phyloP scores from a whole-genome alignment of 2,113 vertebrate genomes.

The Thunnus maccoyii region DNA sequence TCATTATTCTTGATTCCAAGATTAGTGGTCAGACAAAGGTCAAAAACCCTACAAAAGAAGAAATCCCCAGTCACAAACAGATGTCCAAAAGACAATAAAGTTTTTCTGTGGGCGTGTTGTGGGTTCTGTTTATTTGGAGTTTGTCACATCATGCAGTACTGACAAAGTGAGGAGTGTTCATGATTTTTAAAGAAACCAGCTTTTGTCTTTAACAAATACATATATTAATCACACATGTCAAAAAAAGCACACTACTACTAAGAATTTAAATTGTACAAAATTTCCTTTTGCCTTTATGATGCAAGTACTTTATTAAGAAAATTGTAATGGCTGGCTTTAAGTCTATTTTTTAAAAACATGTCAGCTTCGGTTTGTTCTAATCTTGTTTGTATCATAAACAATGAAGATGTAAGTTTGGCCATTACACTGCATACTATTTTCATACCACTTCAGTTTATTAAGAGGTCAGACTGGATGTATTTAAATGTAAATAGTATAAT shows the following conservation, averaged over 20 bases:
- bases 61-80: constrained; percentile 25
- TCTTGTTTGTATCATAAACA: neutral
- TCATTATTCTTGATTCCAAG: constrained; percentile 70
- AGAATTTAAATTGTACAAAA: neutral
- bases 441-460: neutral
- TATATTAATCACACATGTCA: neutral
- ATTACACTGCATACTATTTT: neutral
- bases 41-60: constrained; percentile 45
- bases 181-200: neutral
- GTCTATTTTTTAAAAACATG: neutral
- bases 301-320: neutral
- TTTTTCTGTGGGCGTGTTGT: neutral
- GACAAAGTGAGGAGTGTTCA: neutral
- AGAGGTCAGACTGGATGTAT: neutral
- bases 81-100: neutral
- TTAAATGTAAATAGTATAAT: neutral
- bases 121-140: neutral
- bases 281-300: neutral
- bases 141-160: neutral
- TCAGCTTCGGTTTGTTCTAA: neutral
- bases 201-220: neutral
- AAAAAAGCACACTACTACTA: neutral
- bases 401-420: neutral
- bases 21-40: constrained; percentile 41
- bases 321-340: neutral